Evolutionary conservation across 1,140 invertebrate species (phyloP), one percentile per base, ranked within the genome.

Genomic region (Drosophila pandora): DNA sequence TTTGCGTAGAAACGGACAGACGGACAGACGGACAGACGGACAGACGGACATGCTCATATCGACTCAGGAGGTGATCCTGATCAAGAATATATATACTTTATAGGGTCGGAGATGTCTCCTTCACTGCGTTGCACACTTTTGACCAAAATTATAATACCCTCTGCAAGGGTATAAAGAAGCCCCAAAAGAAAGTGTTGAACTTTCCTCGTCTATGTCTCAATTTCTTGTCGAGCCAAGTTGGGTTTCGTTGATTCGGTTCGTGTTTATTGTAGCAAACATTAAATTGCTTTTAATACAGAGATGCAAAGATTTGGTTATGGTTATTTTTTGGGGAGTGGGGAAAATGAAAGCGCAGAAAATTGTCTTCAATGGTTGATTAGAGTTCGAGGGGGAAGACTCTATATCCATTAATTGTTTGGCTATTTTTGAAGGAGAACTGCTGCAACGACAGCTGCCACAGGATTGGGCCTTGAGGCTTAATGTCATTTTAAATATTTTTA

Each of bases 171-270:
- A n/a, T n/a, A n/a, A n/a, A 37, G n/a, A 37, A 23, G 0, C 0
- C 17, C 45, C 28, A 79, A 83, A 84, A 84, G 80, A 84, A 84
- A 84, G 80, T 84, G 80, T 72, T 83, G 80, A 84, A 84, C 80
- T 84, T 79, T 84, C 63, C 39, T 70, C 67, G 74, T 70, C 70
- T 83, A 70, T 83, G 79, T 71, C 80, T 84, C 71, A 76, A 83
- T 84, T 83, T 83, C 72, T 75, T 59, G 60, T 54, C 34, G 43
- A 48, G 58, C 60, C 67, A 59, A 69, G 70, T 71, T 58, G n/a
- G 22, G 48, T 25, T 32, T 69, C 65, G 12, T 53, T 53, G 22
- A 21, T 53, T 53, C 30, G 50, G 50, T 21, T 43, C 48, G 72
- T 81, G 70, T 79, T 83, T 83, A 68, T 83, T 83, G 71, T 72